These are phyloP conservation scores for Oedothorax gibbosus DNA, from an alignment of 1,140 invertebrate species.

Conservation along the genomic window DNA sequence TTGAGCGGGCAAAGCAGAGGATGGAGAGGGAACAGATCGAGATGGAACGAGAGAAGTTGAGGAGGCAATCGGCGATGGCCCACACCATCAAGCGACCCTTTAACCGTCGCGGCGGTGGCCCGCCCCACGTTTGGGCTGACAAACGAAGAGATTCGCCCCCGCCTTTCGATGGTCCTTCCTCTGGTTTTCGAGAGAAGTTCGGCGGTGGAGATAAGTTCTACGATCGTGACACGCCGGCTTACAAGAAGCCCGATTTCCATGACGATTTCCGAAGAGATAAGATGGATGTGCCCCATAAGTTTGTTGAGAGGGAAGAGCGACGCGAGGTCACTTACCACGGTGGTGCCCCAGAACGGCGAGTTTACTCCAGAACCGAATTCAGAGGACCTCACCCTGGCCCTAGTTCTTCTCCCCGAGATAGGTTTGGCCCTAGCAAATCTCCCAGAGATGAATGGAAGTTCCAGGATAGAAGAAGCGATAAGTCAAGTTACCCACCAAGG, in stretches of 20 bases:
- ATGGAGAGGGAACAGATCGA: slow-evolving; percentile 53
- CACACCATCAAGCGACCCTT: slow-evolving; percentile 21
- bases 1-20: slow-evolving; percentile 53
- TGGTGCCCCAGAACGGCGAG: slow-evolving; percentile 22
- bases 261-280: slow-evolving; percentile 34
- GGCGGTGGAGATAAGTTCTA: slow-evolving; percentile 9
- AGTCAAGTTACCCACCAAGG: slow-evolving; percentile 34
- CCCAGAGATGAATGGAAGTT: slow-evolving; percentile 54
- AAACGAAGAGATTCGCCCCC: neutral
- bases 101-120: slow-evolving; percentile 18
- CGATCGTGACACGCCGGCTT: neutral
- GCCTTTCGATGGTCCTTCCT: slow-evolving; percentile 11
- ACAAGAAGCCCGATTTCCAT: slow-evolving; percentile 20
- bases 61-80: slow-evolving; percentile 29
- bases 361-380: slow-evolving; percentile 51
- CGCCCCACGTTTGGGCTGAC: slow-evolving; percentile 23
- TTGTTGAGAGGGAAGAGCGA: slow-evolving; percentile 24
- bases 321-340: slow-evolving; percentile 47
- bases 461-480: slow-evolving; percentile 41
- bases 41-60: slow-evolving; percentile 46
- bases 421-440: slow-evolving; percentile 28
- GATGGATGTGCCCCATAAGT: slow-evolving; percentile 7
- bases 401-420: slow-evolving; percentile 21
- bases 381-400: slow-evolving; percentile 39
- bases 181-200: slow-evolving; percentile 29